phyloP scores from a whole-genome alignment of 2,797 vertebrate genomes.

The Helarctos malayanus region DNA sequence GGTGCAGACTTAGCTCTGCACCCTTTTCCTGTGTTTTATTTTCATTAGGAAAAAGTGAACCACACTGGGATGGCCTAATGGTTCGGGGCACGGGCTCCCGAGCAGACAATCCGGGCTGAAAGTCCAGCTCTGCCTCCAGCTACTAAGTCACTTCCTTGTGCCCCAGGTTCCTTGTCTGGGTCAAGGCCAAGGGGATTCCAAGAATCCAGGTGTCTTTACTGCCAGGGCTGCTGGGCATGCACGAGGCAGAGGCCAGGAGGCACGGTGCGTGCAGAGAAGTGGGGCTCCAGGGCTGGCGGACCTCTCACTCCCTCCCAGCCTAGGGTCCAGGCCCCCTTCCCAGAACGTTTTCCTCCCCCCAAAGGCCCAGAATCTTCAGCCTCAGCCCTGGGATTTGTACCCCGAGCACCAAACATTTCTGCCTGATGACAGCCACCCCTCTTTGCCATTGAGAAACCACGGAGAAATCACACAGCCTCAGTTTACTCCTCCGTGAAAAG shows the following conservation, averaged over 20 bases:
- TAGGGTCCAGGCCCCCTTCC: background rate
- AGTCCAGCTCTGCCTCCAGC: background rate
- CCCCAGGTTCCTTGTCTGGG: background rate
- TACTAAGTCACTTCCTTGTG: background rate
- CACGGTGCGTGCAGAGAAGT: rapidly evolving
- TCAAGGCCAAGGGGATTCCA: background rate
- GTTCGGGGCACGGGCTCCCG: rapidly evolving
- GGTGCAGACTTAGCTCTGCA: background rate
- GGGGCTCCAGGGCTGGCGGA: background rate
- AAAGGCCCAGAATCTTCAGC: background rate
- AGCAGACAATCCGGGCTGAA: background rate
- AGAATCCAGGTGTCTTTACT: background rate
- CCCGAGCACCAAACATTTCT: background rate
- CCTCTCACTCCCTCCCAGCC: too few species aligned
- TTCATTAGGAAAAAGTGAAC: background rate
- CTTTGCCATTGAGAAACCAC: background rate
- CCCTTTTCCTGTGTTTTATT: background rate
- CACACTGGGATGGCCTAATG: rapidly evolving
- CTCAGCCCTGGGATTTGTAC: background rate
- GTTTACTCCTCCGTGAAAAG: background rate
- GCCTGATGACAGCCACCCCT: background rate
- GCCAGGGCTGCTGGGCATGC: background rate
- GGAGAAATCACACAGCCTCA: background rate
- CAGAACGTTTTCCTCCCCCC: background rate
- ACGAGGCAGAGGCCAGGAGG: background rate